Conservation (phyloP, 2,113 vertebrate species). For the Hucho hucho region DNA sequence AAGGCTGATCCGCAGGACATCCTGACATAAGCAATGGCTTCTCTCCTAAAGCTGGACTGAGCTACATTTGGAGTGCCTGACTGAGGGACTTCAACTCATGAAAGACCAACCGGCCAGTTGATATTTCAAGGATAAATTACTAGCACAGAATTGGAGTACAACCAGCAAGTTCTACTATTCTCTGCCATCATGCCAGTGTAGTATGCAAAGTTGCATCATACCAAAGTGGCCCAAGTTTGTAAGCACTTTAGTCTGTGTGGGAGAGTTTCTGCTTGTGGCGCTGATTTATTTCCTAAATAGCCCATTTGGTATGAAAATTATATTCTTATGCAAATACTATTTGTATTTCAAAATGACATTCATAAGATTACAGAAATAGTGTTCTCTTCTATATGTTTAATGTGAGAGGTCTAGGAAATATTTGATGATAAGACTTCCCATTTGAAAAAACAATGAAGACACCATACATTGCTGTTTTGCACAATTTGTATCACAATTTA, state of each 20-base stretch:
- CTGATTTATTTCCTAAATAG: conserved; percentile 50
- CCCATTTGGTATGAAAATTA: conserved; percentile 18
- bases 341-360: conserved; percentile 39
- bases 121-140: background rate
- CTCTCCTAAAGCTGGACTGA: background rate
- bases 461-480: conserved; percentile 65
- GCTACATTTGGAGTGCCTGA: background rate
- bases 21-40: too few relatives aligned
- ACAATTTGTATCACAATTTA: conserved; percentile 52
- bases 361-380: conserved; percentile 28
- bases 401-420: conserved; percentile 50
- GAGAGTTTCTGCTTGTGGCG: conserved; percentile 56
- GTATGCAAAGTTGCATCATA: conserved; percentile 24
- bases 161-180: conserved; percentile 18
- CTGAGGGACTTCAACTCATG: too few relatives aligned
- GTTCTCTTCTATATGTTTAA: conserved; percentile 59
- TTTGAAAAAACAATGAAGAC: conserved; percentile 43
- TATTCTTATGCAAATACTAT: conserved; percentile 33
- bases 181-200: conserved; percentile 35
- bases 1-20: too few relatives aligned
- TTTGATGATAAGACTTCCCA: conserved; percentile 38
- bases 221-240: conserved; percentile 28
- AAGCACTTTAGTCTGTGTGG: conserved; percentile 68
- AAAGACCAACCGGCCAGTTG: too few relatives aligned
- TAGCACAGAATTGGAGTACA: background rate